Evolutionary conservation across 2,888 invertebrate genomes (phyloP), one percentile per base, ranked within the genome.

Genomic region (Clusia tigrina): DNA sequence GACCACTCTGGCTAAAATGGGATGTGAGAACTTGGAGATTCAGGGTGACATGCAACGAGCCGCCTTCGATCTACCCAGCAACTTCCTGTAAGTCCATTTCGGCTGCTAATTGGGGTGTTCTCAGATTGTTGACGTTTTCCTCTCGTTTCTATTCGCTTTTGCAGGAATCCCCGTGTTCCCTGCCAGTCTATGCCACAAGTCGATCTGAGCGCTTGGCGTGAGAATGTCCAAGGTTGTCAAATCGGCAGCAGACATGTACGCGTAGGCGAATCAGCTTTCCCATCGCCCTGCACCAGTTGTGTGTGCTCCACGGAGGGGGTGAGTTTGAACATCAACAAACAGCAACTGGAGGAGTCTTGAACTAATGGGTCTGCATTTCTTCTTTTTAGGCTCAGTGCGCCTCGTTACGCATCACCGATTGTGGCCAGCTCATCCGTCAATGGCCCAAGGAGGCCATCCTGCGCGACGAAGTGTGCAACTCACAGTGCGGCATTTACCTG

Each of bases 1-100:
- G 81, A 87, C 89, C 1, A 94, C 94, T 0, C 79, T 97, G 46
- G 89, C 96, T 0, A 94, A 95, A 82, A 83, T 96, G 0, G 83
- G 95, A 62, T 98, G 97, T 77, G 93, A 95, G 70, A 97, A 96
- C 85, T 89, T 95, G 81, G 96, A 97, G 79, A 85, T 90, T 3
- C 87, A 90, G 42, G 90, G 90, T 2, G 92, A 93, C 62, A 94
- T 97, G 83, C 97, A 97, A 79, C 87, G 95, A 56, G 92, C 94
- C 5, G 90, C 93, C 1, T 95, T 97, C 78, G 95, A 97, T 81
- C 86, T 96, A 68, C 95, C 96, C 0, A 94, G 94, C 78, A 92
- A 93, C 76, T 95, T 94, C 87, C 85, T 95, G 88, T 91, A 82
- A 88, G 88, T 84, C 6, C 18, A 51, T 17, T 2, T 22, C 15